Evolutionary conservation across 2,797 vertebrate genomes (phyloP), one percentile per base, ranked within the genome.

Genomic region (Tachyglossus aculeatus): DNA sequence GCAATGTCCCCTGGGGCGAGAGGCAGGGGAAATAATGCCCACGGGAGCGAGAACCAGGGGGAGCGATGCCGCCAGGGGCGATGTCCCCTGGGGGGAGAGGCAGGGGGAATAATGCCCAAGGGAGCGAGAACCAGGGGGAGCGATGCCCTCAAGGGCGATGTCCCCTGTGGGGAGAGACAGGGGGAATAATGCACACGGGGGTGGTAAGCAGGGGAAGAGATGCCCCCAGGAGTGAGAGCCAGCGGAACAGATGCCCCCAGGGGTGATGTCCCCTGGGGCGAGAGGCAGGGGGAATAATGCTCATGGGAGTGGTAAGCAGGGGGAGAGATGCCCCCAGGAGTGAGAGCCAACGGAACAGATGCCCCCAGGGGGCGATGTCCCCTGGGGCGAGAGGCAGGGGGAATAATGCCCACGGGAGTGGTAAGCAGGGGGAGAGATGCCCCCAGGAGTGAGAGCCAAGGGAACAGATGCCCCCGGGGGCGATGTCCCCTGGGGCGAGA

Each of bases 111-210:
- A n/a, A n/a, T n/a, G n/a, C n/a, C n/a, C n/a, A n/a, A 11, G 7
- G 15, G 32, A 36, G 16, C 7, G 38, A 10, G 14, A 32, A 8
- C 24, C 16, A 9, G 4, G 11, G 15, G 22, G 10, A 38, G 25
- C 6, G 12, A 15, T 12, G 13, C 10, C 12, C 22, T 0, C 3
- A 12, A 3, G 9, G 22, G 43, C 11, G 2, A 11, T 0, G n/a
- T n/a, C 44, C 9, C 10, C 16, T 7, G 36, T 38, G 22, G 16
- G 6, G 21, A 5, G 9, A 9, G 21, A 3, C 9, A 2, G 31
- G 43, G 1, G 18, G 5, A 41, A 3, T 51, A 41, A 38, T 24
- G 10, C 36, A 32, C 16, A 2, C 4, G 3, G 12, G 9, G 19
- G 14, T 37, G 36, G 10, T 15, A 24, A 22, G 14, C 0, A 7